A percentile compares a stretch with the other conserved stretches of the same genome.
These are phyloP conservation scores for Ennomos fuscantarius DNA, from an alignment of 2,888 invertebrate genomes.

Conservation along the genomic window DNA sequence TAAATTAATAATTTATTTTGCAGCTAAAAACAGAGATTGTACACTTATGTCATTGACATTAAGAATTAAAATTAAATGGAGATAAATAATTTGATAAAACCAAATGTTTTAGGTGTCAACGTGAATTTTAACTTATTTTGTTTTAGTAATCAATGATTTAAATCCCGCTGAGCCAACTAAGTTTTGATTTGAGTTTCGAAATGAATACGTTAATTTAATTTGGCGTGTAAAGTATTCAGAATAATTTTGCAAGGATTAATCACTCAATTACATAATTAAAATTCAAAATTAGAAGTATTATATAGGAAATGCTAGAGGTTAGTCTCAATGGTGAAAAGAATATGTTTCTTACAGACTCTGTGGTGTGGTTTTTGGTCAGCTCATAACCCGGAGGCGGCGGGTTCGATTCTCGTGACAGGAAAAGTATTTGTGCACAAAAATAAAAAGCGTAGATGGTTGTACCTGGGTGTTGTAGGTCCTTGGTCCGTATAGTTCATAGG, in stretches of 20 bases:
- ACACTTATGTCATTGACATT: conserved; percentile 6
- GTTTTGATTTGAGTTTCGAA: conserved; percentile 37
- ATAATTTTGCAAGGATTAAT: neutral
- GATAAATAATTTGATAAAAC: neutral
- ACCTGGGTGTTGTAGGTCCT: too few species aligned
- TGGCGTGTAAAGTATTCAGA: neutral
- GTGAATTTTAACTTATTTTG: conserved; percentile 53
- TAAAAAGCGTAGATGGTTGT: too few species aligned
- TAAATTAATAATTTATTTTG: conserved; percentile 21
- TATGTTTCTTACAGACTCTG: too few species aligned
- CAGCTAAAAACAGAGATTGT: neutral
- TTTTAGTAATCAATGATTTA: conserved; percentile 61
- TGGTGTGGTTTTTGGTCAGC: too few species aligned
- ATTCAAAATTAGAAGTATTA: too few species aligned
- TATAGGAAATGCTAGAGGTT: too few species aligned
- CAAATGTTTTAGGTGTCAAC: conserved; percentile 51
- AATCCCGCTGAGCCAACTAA: conserved; percentile 56
- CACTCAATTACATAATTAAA: too few species aligned
- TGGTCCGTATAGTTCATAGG: too few species aligned
- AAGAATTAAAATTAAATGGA: conserved; percentile 15
- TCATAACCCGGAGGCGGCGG: too few species aligned
- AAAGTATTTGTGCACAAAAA: too few species aligned
- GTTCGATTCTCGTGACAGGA: too few species aligned
- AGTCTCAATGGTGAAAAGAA: too few species aligned
- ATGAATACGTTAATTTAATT: conserved; percentile 13